Base-by-base conservation (phyloP, 2,888 invertebrate genomes). In the Epistrophe grossulariae region DNA sequence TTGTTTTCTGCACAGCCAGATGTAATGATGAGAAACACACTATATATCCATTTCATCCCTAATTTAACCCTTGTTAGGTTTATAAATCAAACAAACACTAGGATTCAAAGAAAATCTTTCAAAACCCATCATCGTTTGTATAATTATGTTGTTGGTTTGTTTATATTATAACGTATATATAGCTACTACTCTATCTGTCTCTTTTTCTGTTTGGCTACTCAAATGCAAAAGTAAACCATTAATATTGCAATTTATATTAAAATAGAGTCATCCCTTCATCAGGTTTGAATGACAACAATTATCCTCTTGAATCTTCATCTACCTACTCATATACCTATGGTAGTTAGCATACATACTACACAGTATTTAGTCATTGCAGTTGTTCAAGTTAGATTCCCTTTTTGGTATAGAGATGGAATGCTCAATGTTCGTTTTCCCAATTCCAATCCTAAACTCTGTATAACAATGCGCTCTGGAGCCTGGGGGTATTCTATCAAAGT, bases 401-500 rank as follows among this genome's bases (percentile, higher is more conserved):
- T 66, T 71, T 9, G 10, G n/a, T 17, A n/a, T 24, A 24, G 24
- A 73, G 35, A 40, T 50, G 15, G 19, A 40, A 55, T 52, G 13
- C 24, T 15, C 15, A 66, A 55, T 55, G 52, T 70, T 38, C 59
- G 50, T 68, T 73, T 66, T 62, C 4, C 40, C 70, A 43, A 70
- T 68, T 50, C 43, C 62, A 71, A 28, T 24, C 9, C 55, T 43
- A 19, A 73, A 50, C 50, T 48, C 55, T 17, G 24, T 24, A 31
- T 31, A 57, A 13, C 40, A 70, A 28, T 10, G 24, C 52, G 0
- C 52, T 0, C 1, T 9, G 48, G 10, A 9, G 19, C 4, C 45
- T 64, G 48, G 83, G 70, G 74, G 71, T 79, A 71, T 74, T 84
- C 64, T 17, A 77, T 76, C 73, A 78, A 78, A 76, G 84, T 84